Evolutionary conservation across 2,113 vertebrate species (phyloP).

Genomic region (Scophthalmus maximus): DNA sequence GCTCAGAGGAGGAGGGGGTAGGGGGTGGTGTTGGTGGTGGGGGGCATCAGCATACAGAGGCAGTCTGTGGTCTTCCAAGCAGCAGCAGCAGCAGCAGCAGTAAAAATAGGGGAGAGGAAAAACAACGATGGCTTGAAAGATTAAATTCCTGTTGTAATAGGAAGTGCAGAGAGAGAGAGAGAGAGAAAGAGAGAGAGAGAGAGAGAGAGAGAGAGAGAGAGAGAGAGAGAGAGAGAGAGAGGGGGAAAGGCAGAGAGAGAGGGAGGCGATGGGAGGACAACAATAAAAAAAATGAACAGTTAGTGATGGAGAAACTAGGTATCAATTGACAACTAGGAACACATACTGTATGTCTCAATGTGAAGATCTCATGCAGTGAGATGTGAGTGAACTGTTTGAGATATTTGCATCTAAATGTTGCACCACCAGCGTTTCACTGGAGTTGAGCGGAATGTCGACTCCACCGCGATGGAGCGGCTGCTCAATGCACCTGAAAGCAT

Average conservation of each 20-base stretch:
- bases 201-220: constrained; percentile 46
- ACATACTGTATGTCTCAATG: neutral
- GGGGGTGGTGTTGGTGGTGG: constrained; percentile 29
- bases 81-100: constrained; percentile 70
- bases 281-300: neutral
- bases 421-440: neutral
- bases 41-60: constrained; percentile 75
- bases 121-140: constrained; percentile 81
- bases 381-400: neutral
- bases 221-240: constrained; percentile 13
- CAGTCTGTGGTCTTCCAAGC: constrained; percentile 77
- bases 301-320: neutral
- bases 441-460: neutral
- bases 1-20: constrained; percentile 8
- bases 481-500: no score
- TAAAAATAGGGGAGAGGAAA: constrained; percentile 80
- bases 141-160: constrained; percentile 80
- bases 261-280: constrained; percentile 47
- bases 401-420: neutral
- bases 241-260: constrained; percentile 55
- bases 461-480: neutral
- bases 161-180: constrained; percentile 67
- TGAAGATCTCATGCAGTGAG: neutral
- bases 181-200: constrained; percentile 27
- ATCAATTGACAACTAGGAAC: neutral